Evolutionary conservation across 1,140 invertebrate species (phyloP).

Genomic region (Trinorchestia longiramus): DNA sequence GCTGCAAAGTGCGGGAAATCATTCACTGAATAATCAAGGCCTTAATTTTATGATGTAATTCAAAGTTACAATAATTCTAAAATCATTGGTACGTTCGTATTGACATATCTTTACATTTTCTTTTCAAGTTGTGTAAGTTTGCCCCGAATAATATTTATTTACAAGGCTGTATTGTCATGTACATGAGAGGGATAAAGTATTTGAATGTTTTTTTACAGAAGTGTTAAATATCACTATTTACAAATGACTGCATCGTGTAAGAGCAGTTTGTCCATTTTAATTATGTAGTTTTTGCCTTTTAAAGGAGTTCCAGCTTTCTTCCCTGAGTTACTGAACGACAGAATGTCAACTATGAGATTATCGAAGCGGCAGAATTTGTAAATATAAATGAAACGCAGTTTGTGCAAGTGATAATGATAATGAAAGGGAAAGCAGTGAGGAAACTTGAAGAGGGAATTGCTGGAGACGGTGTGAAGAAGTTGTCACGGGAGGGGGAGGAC

Average conservation of each 20-base stretch:
- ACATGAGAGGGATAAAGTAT: not conserved
- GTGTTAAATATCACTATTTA: not conserved
- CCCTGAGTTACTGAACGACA: not conserved
- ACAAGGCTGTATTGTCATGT: not conserved
- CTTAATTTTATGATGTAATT: not conserved
- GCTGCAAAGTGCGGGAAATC: too few species aligned
- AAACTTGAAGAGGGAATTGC: not conserved
- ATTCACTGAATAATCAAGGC: not conserved
- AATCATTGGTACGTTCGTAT: not conserved
- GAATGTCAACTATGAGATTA: not conserved
- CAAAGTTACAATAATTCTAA: not conserved
- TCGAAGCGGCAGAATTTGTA: not conserved
- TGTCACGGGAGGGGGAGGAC: not conserved
- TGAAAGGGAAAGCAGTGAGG: not conserved
- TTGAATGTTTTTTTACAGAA: not conserved
- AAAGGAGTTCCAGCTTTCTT: not conserved
- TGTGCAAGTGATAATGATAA: not conserved
- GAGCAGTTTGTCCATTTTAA: not conserved
- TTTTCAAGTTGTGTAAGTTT: not conserved
- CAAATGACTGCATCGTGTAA: not conserved
- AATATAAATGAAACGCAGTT: not conserved
- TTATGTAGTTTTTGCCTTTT: not conserved
- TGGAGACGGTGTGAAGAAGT: not conserved
- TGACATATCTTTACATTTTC: not conserved
- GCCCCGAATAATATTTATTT: not conserved